A percentile compares a stretch with the other conserved stretches of the same genome.
Evolutionary conservation across 2,797 vertebrate genomes (phyloP).

Genomic region (Halcyon chelicuti): DNA sequence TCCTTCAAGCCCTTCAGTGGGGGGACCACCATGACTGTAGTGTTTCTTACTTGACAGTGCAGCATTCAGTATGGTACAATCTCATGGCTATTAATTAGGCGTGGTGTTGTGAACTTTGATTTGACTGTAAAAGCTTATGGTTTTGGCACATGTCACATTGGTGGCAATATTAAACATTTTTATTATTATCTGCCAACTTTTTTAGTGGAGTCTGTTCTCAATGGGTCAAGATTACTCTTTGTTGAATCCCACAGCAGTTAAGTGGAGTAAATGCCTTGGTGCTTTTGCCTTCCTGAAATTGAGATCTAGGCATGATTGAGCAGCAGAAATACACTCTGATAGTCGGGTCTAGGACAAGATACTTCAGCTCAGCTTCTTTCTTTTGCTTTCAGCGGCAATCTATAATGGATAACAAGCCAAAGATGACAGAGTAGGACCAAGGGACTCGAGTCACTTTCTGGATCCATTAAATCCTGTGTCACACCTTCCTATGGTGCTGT

Average conservation of each 20-base stretch:
- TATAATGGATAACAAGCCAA: background rate
- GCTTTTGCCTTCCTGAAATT: background rate
- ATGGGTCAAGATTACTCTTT: background rate
- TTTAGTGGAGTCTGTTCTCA: background rate
- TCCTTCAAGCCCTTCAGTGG: background rate
- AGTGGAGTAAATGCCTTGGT: background rate
- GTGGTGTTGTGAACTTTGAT: background rate
- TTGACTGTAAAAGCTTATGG: background rate
- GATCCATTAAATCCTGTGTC: background rate
- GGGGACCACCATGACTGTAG: background rate
- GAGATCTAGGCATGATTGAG: background rate
- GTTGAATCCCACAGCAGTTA: background rate
- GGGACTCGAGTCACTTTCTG: background rate
- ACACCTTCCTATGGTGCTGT: rapidly evolving
- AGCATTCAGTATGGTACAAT: background rate
- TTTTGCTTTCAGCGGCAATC: background rate
- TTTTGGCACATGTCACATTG: background rate
- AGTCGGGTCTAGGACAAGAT: background rate
- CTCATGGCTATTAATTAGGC: background rate
- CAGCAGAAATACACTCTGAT: background rate
- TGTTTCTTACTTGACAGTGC: background rate
- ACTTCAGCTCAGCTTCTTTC: background rate
- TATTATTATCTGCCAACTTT: background rate
- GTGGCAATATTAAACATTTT: background rate
- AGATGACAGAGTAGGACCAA: background rate